Evolutionary conservation across 2,888 invertebrate species (phyloP), one percentile per base, ranked within the genome.

Genomic region (Eupithecia pulchellata): DNA sequence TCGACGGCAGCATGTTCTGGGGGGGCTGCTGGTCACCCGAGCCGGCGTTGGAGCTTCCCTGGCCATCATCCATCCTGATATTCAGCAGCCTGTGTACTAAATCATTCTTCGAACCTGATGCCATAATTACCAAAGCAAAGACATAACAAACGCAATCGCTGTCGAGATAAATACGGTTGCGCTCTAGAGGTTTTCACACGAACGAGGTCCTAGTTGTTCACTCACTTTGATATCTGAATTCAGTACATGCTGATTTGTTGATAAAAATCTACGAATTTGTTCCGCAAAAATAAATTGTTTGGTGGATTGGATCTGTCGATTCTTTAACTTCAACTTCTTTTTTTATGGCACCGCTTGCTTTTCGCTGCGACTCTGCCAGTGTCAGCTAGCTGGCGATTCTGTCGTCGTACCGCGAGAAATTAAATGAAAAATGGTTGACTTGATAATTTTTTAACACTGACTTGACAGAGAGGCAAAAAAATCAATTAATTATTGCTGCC

Each of bases 1-100:
- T 94, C 14, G 93, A 91, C 0, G 95, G 95, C 71, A 94, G 84
- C 95, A 95, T 95, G 75, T 95, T 95, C 81, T 95, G 95, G 29
- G 95, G 94, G 69, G 85, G 83, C 68, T 93, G 91, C 42, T 91
- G 91, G 8, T 88, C 91, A 0, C 83, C 88, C 2, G 83, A 86
- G 17, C 65, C 72, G 4, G 67, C 64, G 52, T 64, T 69, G 20
- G 69, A 29, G 1, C 84, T 88, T 20, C 72, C 77, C 34, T 61
- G 61, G 20, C 30, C 32, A 14, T 91, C 90, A 3, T 92, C 93
- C 67, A 93, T 79, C 75, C 91, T 85, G 73, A 91, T 84, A 76
- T 89, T 91, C 73, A 90, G 74, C 71, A 92, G 77, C 79, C 93
- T 89, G 80, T 89, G 89, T 57, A 91, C 88, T 79, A 92, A 86